phyloP scores from a whole-genome alignment of 2,797 vertebrate genomes.

The Yasuhikotakia modesta region DNA sequence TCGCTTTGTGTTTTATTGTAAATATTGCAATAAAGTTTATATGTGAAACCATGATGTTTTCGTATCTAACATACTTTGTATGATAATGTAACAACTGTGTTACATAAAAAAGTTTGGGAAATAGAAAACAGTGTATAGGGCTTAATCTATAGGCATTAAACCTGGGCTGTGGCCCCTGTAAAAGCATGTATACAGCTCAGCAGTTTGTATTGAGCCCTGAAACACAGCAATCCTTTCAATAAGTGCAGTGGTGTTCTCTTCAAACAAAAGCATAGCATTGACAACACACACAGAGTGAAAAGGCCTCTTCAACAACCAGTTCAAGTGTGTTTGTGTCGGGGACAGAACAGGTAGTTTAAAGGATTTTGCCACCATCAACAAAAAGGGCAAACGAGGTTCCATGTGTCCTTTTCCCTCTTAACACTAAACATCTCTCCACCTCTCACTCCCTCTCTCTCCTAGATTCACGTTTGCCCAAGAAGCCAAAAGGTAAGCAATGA shows the following conservation, averaged over 20 bases:
- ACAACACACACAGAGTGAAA: conserved; percentile 36
- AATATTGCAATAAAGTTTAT: neutral
- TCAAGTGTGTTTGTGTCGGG: conserved; percentile 64
- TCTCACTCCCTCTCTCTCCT: conserved; percentile 63
- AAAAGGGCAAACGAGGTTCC: conserved; percentile 68
- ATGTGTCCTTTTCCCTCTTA: conserved; percentile 64
- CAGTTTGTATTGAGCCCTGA: conserved; percentile 74
- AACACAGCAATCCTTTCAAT: conserved; percentile 76
- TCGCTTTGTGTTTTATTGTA: neutral
- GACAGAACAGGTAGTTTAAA: conserved; percentile 62
- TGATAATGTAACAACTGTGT: conserved; percentile 13
- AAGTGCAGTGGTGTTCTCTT: conserved; percentile 70
- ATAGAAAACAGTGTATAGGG: neutral
- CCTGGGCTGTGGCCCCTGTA: conserved; percentile 56
- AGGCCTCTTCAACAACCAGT: conserved; percentile 62
- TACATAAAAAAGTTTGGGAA: neutral
- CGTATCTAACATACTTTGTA: neutral
- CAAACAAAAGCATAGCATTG: conserved; percentile 61
- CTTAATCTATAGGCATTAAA: conserved; percentile 53
- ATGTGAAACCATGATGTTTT: neutral
- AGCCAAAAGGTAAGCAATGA: conserved; percentile 72
- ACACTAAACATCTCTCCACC: conserved; percentile 58
- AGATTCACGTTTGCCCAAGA: conserved; percentile 66
- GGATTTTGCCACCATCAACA: conserved; percentile 79
- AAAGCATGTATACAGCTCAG: conserved; percentile 77